phyloP scores from a whole-genome alignment of 2,797 vertebrate genomes.

The Siniperca scherzeri region DNA sequence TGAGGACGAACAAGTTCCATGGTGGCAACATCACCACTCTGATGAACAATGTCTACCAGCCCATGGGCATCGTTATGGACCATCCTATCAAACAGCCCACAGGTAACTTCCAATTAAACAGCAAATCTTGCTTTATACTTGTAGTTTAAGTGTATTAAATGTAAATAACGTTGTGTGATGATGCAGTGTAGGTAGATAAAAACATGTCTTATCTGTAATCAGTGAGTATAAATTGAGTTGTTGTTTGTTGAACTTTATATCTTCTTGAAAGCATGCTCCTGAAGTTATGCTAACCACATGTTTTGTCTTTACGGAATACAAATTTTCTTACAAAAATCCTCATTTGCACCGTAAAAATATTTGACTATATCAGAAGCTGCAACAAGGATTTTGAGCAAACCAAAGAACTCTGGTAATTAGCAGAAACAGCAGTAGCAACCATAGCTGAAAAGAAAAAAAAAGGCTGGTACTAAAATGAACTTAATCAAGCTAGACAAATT shows the following conservation, averaged over 20 bases:
- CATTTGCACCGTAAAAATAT: neutral
- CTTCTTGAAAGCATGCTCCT: neutral
- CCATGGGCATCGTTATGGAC: conserved; percentile 90
- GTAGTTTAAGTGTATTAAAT: neutral
- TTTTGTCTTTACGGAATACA: neutral
- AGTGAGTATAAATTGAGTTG: neutral
- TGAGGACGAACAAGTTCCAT: conserved; percentile 94
- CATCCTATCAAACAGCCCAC: conserved; percentile 91
- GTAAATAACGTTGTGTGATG: neutral
- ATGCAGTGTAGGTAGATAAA: neutral
- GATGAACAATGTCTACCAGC: conserved; percentile 87
- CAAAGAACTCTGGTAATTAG: neutral
- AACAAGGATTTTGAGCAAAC: neutral
- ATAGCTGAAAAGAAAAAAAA: neutral
- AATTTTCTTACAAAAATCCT: too few species aligned
- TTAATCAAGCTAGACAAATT: neutral
- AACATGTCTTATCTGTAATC: too few species aligned
- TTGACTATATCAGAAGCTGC: too few species aligned
- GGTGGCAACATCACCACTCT: conserved; percentile 91
- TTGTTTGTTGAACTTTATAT: neutral
- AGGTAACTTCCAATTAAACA: conserved; percentile 78
- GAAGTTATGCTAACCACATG: neutral
- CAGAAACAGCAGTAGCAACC: neutral
- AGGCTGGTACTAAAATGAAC: neutral
- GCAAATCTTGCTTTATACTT: neutral